phyloP scores from a whole-genome alignment of 1,140 invertebrate genomes.

The Metopolophium dirhodum region DNA sequence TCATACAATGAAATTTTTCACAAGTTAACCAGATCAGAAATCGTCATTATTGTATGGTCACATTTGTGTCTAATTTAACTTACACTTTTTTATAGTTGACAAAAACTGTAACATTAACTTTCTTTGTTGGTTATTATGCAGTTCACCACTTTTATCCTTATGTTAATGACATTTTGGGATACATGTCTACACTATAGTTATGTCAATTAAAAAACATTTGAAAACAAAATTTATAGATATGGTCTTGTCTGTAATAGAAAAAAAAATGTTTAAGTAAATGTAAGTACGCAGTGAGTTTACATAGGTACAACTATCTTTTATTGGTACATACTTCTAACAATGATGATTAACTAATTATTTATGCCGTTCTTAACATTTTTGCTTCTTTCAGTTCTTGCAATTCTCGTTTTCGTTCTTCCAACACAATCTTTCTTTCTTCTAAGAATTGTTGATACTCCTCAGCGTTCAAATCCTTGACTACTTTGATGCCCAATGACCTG shows the following conservation, averaged over 20 bases:
- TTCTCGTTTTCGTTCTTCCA: conserved; percentile 78
- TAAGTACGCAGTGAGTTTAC: not conserved
- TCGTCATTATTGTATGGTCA: too few relatives aligned
- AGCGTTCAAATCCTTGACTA: conserved; percentile 81
- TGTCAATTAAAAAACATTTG: not conserved
- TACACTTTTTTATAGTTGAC: not conserved
- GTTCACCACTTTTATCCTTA: not conserved
- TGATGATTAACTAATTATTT: conserved; percentile 58
- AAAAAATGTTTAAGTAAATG: not conserved
- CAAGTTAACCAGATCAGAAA: too few relatives aligned
- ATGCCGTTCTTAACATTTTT: conserved; percentile 85
- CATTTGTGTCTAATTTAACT: not conserved
- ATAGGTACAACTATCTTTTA: conserved; percentile 24
- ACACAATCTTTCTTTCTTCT: conserved; percentile 74
- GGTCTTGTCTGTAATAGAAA: not conserved
- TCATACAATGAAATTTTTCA: not conserved
- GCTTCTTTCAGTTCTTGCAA: conserved; percentile 88
- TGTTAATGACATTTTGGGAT: not conserved
- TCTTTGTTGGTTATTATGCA: not conserved
- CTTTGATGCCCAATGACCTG: conserved; percentile 81
- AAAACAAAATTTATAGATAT: not conserved
- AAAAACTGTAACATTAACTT: not conserved
- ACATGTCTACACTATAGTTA: not conserved
- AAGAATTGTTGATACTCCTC: conserved; percentile 86
- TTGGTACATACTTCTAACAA: conserved; percentile 10